Base-by-base conservation (phyloP, 2,113 vertebrate species). In the Saimiri boliviensis region DNA sequence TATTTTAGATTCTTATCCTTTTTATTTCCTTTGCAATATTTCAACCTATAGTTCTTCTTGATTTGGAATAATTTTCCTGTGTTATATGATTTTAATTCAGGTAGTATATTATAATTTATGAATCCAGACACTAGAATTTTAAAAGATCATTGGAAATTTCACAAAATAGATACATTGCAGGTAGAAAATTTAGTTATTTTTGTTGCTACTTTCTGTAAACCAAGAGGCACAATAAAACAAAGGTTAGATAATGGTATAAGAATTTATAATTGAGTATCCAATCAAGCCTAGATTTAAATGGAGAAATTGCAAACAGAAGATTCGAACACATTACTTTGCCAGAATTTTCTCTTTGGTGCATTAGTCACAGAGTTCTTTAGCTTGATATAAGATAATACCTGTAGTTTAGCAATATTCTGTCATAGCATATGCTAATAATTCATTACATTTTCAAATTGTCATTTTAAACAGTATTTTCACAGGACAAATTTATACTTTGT, bases 401-500 rank as follows among this genome's bases (percentile, higher is more conserved):
- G 16, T 30, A 73, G n/a, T 84, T 74, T 35, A 86, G 40, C 27
- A 86, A 11, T 76, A 82, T 86, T 74, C 3, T 70, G 20, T 81
- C 58, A 9, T 7, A 80, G 47, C 5, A 35, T 19, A 35, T 63
- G 52, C 66, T 54, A 54, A 89, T 89, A 68, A 5, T 52, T 14
- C 14, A 49, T 89, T 74, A 60, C 3, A 81, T 45, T 92, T 54
- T 1, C 81, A 95, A 76, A 37, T n/a, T 86, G 23, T 30, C 27
- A 60, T 58, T 93, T 96, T 42, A 81, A 82, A 45, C 0, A 83
- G 1, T 54, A 77, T 93, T 70, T 91, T 89, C n/a, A 80, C 11
- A 2, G 90, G 52, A 82, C 73, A 82, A 98, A 5, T 52, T 93
- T 92, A 54, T 94, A 95, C 74, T 97, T 97, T 84, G 90, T 79